Evolutionary conservation across 2,797 vertebrate genomes (phyloP).

Genomic region (Molossus alvarezi): DNA sequence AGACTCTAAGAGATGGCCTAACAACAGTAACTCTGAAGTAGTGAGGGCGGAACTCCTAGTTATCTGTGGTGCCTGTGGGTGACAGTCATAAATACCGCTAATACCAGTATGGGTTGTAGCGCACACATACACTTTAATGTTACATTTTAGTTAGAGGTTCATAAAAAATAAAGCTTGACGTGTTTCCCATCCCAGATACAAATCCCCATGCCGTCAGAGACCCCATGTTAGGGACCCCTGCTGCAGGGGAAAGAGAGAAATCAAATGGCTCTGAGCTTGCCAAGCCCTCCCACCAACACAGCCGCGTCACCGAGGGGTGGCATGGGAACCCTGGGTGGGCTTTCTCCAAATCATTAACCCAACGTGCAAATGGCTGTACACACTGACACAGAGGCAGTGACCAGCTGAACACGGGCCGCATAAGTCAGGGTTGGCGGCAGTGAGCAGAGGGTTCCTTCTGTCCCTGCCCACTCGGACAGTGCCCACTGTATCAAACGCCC

Average conservation of each 20-base stretch:
- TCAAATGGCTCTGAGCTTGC: neutral
- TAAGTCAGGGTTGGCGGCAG: neutral
- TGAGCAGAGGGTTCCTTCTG: neutral
- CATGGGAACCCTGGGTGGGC: neutral
- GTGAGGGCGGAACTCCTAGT: neutral
- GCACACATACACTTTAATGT: neutral
- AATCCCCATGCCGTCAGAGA: fast-evolving
- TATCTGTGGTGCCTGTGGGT: neutral
- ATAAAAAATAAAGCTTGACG: neutral
- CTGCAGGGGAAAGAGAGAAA: neutral
- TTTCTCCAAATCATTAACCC: neutral
- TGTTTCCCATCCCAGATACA: neutral
- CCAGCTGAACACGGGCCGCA: neutral
- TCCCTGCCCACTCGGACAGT: no score
- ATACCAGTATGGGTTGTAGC: neutral
- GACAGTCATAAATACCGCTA: neutral
- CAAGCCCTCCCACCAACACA: neutral
- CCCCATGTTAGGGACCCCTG: neutral
- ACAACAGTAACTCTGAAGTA: neutral
- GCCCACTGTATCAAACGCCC: neutral
- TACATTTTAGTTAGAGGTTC: neutral
- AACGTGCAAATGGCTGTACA: neutral
- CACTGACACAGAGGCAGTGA: neutral
- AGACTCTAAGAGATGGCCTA: neutral
- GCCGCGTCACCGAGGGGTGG: neutral